Conservation (phyloP, 2,888 invertebrate species). For the Erebia palarica region DNA sequence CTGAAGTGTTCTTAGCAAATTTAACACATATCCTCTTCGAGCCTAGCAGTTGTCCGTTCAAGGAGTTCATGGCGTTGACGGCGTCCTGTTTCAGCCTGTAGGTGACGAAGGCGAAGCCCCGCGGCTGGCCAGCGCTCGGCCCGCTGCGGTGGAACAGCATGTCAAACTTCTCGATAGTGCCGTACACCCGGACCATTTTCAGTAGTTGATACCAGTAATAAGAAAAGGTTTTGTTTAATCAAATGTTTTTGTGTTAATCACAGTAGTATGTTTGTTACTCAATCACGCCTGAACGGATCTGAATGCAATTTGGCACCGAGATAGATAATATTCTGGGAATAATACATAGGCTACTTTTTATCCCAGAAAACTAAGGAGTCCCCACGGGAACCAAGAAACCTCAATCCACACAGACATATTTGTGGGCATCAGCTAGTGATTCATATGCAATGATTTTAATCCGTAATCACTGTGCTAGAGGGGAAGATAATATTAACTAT, state of each 20-base stretch:
- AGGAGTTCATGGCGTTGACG: conserved; percentile 85
- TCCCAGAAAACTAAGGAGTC: too few relatives aligned
- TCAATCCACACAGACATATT: too few relatives aligned
- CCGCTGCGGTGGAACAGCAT: conserved; percentile 96
- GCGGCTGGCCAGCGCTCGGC: conserved; percentile 92
- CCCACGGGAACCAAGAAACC: too few relatives aligned
- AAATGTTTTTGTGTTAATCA: conserved; percentile 33
- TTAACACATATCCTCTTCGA: conserved; percentile 89
- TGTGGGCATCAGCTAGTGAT: too few relatives aligned
- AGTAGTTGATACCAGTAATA: conserved; percentile 96
- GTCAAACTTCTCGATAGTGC: conserved; percentile 96
- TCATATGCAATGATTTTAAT: too few relatives aligned
- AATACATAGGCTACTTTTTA: too few relatives aligned
- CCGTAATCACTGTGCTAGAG: too few relatives aligned
- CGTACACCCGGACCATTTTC: conserved; percentile 97
- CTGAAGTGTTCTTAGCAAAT: conserved; percentile 88
- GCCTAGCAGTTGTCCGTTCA: conserved; percentile 89
- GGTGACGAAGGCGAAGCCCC: conserved; percentile 97
- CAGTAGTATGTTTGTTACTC: too few relatives aligned
- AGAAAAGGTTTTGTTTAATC: conserved; percentile 66
- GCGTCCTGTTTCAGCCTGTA: conserved; percentile 88
- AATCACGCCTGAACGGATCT: too few relatives aligned
- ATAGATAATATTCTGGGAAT: too few relatives aligned
- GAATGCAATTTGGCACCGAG: too few relatives aligned
- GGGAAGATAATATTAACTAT: too few relatives aligned